Base-by-base conservation (phyloP, 2,888 invertebrate species). In the Oxycera nigricornis region DNA sequence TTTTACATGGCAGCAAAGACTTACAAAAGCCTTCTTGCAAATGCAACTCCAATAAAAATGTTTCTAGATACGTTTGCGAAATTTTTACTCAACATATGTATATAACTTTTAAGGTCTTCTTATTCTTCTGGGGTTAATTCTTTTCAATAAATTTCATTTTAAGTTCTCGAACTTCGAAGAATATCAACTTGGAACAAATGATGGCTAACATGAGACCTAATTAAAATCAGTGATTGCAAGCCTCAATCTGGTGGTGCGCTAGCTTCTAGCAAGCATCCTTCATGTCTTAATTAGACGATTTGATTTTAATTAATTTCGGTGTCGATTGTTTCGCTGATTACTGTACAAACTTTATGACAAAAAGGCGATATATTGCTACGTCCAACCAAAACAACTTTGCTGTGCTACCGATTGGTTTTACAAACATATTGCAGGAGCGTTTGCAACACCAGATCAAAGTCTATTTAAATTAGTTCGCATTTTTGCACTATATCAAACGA, bases 231-330 rank as follows among this genome's bases (percentile, higher is more conserved):
- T 28, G 39, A 72, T 72, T 72, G 59, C 59, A 59, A 55, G 6
- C 57, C 24, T 59, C 39, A 20, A 26, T 14, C 52, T 59, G 24
- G 72, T 72, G 57, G 72, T 59, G 39, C 39, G 22, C 28, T 55
- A 41, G 26, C 20, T 30, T n/a, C 72, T 35, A 57, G 24, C 72
- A 24, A 73, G 61, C 39, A 62, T 30, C 61, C 73, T 62, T 62
- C 73, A 73, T 73, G 73, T 73, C 73, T 73, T 73, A 73, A 73
- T 73, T 73, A 73, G 73, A 59, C 72, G 72, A 72, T 72, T 59
- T 30, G 39, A 31, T 57, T 72, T 72, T 72, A 72, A 72, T 72
- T 72, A 59, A 72, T 72, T 72, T 72, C 59, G 28, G 46, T 70
- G 52, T 31, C 24, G 70, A 70, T 55, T 55, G 70, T 70, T 70